Conservation (phyloP, 2,797 vertebrate genomes). For the Prunella strophiata region DNA sequence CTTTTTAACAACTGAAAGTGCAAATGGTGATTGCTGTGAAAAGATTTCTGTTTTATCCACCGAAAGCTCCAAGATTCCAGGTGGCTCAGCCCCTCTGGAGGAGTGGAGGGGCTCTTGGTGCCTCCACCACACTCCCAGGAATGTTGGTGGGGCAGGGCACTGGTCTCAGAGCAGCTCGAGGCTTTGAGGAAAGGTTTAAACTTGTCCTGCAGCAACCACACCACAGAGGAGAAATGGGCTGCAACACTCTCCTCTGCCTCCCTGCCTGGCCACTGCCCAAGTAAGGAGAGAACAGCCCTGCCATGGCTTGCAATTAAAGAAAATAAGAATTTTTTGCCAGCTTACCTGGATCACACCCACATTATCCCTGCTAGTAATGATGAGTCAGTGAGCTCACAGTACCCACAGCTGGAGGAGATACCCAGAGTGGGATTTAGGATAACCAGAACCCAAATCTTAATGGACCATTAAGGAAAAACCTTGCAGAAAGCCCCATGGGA, state of each 20-base stretch:
- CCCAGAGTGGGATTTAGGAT: not conserved
- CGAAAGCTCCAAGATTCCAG: not conserved
- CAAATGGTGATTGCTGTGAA: not conserved
- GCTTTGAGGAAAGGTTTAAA: not conserved
- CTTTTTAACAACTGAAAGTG: not conserved
- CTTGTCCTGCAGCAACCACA: not conserved
- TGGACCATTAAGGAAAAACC: not conserved
- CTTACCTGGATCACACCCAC: not conserved
- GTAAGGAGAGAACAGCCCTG: not conserved
- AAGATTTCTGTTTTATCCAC: not conserved
- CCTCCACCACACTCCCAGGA: not conserved
- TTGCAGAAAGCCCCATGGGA: not conserved
- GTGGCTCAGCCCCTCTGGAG: not conserved
- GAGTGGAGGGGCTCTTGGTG: not conserved
- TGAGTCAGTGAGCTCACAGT: not conserved
- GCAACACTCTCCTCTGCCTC: not conserved
- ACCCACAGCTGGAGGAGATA: not conserved
- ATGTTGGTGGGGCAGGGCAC: not conserved
- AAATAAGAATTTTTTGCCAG: not conserved
- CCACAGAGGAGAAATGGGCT: not conserved
- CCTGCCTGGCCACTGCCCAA: not conserved
- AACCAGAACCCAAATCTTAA: not conserved
- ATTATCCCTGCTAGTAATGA: not conserved
- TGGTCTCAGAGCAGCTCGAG: rapidly evolving
- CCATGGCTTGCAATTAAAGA: not conserved